phyloP scores from a whole-genome alignment of 2,888 invertebrate species.

The Zhengitettix transpicula region DNA sequence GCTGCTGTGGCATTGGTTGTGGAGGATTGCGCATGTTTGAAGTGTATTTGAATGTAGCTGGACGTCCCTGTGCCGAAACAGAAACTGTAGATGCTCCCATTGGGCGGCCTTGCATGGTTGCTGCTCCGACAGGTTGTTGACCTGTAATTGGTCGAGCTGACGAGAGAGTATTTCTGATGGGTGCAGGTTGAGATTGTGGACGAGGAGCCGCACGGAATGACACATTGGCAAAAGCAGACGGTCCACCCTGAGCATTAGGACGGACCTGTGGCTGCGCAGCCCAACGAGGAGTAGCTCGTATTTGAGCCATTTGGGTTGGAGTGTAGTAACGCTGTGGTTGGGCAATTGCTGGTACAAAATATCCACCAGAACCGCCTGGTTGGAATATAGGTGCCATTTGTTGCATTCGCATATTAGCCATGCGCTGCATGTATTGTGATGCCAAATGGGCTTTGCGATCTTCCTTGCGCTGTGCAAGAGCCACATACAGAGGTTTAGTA shows the following conservation, averaged over 20 bases:
- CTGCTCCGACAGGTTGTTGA: slow-evolving; percentile 52
- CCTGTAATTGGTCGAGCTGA: slow-evolving; percentile 74
- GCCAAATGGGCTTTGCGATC: slow-evolving; percentile 96
- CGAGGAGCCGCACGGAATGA: slow-evolving; percentile 44
- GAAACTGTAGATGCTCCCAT: slow-evolving; percentile 17
- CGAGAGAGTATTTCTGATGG: slow-evolving; percentile 46
- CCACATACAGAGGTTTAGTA: slow-evolving; percentile 94
- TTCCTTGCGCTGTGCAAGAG: slow-evolving; percentile 96
- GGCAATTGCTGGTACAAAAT: slow-evolving; percentile 86
- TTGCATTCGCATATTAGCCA: slow-evolving; percentile 89
- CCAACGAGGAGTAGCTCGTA: slow-evolving; percentile 80
- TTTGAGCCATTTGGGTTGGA: slow-evolving; percentile 80
- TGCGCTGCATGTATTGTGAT: slow-evolving; percentile 95
- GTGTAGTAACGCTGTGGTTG: slow-evolving; percentile 83
- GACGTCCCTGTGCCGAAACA: slow-evolving; percentile 17
- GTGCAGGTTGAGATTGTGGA: slow-evolving; percentile 40
- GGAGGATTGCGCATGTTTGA: slow-evolving; percentile 80
- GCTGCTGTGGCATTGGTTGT: slow-evolving; percentile 25
- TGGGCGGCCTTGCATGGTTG: slow-evolving; percentile 47
- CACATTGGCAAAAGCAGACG: slow-evolving; percentile 48
- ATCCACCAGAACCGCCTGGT: slow-evolving; percentile 66
- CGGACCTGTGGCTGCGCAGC: slow-evolving; percentile 69
- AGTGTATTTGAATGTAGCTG: slow-evolving; percentile 76
- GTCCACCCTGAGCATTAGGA: slow-evolving; percentile 42
- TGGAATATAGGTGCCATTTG: slow-evolving; percentile 81